Base-by-base conservation (phyloP, 2,797 vertebrate genomes). In the Pelochelys cantorii region DNA sequence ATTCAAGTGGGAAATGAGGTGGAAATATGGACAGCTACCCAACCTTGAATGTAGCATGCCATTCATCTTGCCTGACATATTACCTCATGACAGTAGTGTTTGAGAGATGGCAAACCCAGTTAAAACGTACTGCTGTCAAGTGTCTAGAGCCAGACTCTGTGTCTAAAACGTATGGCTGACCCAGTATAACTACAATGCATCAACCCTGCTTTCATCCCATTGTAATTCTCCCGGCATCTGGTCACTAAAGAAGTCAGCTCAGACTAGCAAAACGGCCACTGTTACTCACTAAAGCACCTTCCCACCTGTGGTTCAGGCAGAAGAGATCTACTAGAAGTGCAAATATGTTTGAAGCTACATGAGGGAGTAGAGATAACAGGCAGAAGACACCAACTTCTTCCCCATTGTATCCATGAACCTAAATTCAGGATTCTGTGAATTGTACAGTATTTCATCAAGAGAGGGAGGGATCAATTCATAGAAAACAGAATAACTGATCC, bases 81-180 rank as follows among this genome's bases (percentile, higher is more conserved):
- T 65, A 18, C 57, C 48, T 74, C 54, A 14, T 0, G 0, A 42
- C 3, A 34, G 52, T 0, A 0, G 52, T n/a, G 54, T 79, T 60
- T 82, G 0, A 0, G 88, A 55, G 62, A 79, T 52, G 22, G 59
- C 34, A 77, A 60, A 54, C 31, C 3, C 0, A 17, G 29, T 6
- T 11, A 22, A 56, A 18, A 71, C 17, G 22, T 17, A 42, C 13
- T 12, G 62, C 31, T 4, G 10, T 5, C 22, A 42, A 42, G 27
- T 0, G 2, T 1, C 54, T 59, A 57, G 0, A 60, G 90, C 54
- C 42, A 79, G 56, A 37, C 18, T 57, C 23, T 29, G 23, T 57
- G 48, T 52, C 83, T 52, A 74, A 79, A 37, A 71, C 11, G 71
- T 57, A 12, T 48, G n/a, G 4, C 10, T 85, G 75, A 52, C 34